Base-by-base conservation (phyloP, 2,113 vertebrate genomes). In the Potamarius usumacintae region DNA sequence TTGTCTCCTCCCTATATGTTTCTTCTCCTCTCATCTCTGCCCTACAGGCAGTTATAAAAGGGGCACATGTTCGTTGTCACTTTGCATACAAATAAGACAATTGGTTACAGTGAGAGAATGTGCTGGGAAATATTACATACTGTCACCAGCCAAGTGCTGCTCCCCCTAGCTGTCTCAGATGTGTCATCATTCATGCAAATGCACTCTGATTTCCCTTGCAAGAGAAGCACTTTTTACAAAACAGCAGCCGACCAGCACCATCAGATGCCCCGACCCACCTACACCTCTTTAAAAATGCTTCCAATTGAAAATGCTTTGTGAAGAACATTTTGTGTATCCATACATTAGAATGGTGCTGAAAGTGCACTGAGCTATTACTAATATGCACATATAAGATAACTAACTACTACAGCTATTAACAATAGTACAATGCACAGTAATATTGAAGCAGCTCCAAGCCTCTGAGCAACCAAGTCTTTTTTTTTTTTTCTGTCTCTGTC, bases 41-140 rank as follows among this genome's bases (percentile, higher is more conserved):
- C 48, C 88, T 4, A 71, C 6, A 22, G 48, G 20, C 17, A 0
- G 53, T 71, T 50, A 85, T 88, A 90, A 88, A 84, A 90, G 89
- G 90, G 58, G 85, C 87, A 87, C 82, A 20, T 89, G 89, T 90
- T 91, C 81, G 6, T 87, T 88, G 84, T 90, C 84, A 63, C 84
- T 92, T 91, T 92, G 90, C 91, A 94, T 94, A 90, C 89, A 92
- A 91, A 94, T 93, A 90, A 91, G 89, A 92, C 94, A 93, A 94
- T 93, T 92, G 91, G 90, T 90, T 93, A 92, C 65, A 81, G 90
- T 85, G 60, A 17, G 84, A 50, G 84, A 89, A 87, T 86, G 89
- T 81, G 81, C 57, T 85, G 84, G 50, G 63, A 85, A 88, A 84
- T 90, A 77, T 57, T 42, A 0, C 55, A 52, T 62, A 53, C 52